Evolutionary conservation across 2,888 invertebrate species (phyloP).

Genomic region (Hypomecis punctinalis): DNA sequence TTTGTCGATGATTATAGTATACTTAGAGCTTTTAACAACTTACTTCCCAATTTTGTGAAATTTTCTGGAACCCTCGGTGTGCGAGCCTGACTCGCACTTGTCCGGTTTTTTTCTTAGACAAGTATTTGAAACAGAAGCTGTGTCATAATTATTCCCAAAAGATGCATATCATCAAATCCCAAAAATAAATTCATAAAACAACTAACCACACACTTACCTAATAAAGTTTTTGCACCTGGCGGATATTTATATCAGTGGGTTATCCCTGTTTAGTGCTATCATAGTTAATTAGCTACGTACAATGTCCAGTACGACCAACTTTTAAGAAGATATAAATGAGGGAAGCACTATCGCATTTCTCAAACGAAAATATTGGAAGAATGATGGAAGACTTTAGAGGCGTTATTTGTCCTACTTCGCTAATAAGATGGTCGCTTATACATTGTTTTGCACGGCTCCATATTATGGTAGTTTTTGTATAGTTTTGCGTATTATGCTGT

Average conservation of each 20-base stretch:
- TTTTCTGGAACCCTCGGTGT: no score
- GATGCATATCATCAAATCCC: neutral
- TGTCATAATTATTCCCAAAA: no score
- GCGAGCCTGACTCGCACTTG: no score
- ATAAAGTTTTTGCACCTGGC: conserved; percentile 35
- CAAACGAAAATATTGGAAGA: neutral
- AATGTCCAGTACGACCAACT: conserved; percentile 1
- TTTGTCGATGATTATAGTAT: no score
- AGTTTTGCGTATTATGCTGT: neutral
- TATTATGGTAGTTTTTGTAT: conserved; percentile 23
- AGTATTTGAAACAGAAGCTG: no score
- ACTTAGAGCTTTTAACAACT: no score
- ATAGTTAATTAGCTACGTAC: conserved; percentile 24
- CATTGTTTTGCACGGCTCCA: conserved; percentile 11
- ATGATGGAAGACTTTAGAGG: neutral
- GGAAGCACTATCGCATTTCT: neutral
- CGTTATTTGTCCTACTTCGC: neutral
- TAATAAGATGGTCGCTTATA: neutral
- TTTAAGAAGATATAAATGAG: neutral
- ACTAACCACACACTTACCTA: conserved; percentile 11
- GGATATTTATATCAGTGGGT: conserved; percentile 58
- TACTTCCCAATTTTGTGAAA: no score
- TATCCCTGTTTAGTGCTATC: conserved; percentile 53
- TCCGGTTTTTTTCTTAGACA: no score
- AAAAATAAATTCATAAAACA: neutral